A percentile compares a stretch with the other conserved stretches of the same genome.
Conservation (phyloP, 2,888 invertebrate species). For the Venusia cambrica region DNA sequence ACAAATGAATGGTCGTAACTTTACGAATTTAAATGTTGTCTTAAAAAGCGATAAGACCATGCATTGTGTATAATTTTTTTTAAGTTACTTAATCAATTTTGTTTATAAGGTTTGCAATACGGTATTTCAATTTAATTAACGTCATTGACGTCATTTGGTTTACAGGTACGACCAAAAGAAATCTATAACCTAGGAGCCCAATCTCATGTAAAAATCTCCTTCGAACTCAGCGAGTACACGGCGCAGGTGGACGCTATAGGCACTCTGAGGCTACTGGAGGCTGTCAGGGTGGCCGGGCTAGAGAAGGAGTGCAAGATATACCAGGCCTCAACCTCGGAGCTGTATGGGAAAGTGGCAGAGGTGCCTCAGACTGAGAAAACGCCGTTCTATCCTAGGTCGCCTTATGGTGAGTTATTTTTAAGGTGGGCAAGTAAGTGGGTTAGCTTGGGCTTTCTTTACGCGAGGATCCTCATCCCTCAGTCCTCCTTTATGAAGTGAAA, state of each 20-base stretch:
- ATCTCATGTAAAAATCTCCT: constrained; percentile 99
- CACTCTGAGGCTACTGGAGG: constrained; percentile 93
- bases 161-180: constrained; percentile 88
- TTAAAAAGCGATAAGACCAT: too few relatives aligned
- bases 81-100: too few relatives aligned
- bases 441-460: too few relatives aligned
- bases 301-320: constrained; percentile 92
- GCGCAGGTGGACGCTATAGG: constrained; percentile 99
- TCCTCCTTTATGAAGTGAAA: too few relatives aligned
- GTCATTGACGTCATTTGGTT: too few relatives aligned
- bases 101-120: too few relatives aligned
- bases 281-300: constrained; percentile 93
- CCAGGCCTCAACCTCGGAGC: constrained; percentile 97
- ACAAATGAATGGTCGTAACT: too few relatives aligned
- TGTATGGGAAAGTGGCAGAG: constrained; percentile 96
- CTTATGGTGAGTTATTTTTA: constrained; percentile 95
- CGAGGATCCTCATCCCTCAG: too few relatives aligned
- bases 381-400: constrained; percentile 97
- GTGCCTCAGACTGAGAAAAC: constrained; percentile 97
- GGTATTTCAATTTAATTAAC: too few relatives aligned
- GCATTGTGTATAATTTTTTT: too few relatives aligned
- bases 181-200: constrained; percentile 99
- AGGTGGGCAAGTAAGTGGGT: too few relatives aligned
- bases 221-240: constrained; percentile 99
- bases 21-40: too few relatives aligned